Evolutionary conservation across 2,113 vertebrate species (phyloP).

Genomic region (Solea solea): DNA sequence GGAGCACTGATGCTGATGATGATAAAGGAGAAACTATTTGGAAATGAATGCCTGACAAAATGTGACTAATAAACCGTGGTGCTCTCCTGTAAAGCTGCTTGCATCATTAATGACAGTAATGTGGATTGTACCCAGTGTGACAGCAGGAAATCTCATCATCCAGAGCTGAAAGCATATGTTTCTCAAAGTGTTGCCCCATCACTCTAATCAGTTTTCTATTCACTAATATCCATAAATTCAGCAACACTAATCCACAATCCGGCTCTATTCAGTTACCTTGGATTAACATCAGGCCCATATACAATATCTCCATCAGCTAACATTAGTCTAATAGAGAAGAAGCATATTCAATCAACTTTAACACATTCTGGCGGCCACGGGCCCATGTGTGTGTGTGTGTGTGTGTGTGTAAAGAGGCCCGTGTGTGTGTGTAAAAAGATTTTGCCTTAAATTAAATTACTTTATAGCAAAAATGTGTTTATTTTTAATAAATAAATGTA

Average conservation of each 20-base stretch:
- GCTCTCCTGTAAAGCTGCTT: slow-evolving; percentile 50
- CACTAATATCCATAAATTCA: slow-evolving; percentile 66
- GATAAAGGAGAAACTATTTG: neutral
- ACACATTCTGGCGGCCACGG: slow-evolving; percentile 41
- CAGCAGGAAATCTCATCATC: slow-evolving; percentile 47
- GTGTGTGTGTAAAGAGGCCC: neutral
- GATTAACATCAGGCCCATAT: slow-evolving; percentile 57
- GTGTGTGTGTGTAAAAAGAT: neutral
- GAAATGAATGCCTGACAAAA: neutral
- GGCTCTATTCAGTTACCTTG: slow-evolving; percentile 57
- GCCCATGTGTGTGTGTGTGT: slow-evolving; percentile 13
- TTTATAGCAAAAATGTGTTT: no score
- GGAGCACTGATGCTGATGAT: neutral
- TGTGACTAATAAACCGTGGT: neutral
- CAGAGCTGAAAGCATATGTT: slow-evolving; percentile 69
- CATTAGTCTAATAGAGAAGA: slow-evolving; percentile 72
- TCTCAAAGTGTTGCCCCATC: slow-evolving; percentile 62
- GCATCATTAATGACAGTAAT: slow-evolving; percentile 54
- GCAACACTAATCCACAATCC: slow-evolving; percentile 48
- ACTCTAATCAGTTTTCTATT: slow-evolving; percentile 74
- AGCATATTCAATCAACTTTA: slow-evolving; percentile 75
- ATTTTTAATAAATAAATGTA: no score
- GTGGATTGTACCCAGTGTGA: slow-evolving; percentile 33
- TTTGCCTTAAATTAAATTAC: no score
- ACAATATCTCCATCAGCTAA: slow-evolving; percentile 34